Base-by-base conservation (phyloP, 2,888 invertebrate genomes). In the Trachelus stipa region DNA sequence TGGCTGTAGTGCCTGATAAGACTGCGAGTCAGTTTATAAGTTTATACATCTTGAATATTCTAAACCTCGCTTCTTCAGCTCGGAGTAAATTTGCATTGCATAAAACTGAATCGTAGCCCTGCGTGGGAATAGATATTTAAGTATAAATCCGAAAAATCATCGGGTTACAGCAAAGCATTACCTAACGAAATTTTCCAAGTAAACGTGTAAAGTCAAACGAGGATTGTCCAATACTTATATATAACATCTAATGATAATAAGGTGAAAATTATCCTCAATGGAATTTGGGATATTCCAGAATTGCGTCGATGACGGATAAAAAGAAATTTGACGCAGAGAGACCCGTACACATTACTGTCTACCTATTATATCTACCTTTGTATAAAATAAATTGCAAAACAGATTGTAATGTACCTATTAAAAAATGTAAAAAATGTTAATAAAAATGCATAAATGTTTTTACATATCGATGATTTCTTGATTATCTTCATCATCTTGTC, bases 361-460 rank as follows among this genome's bases (percentile, higher is more conserved):
- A 87, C 82, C 84, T 81, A 83, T 37, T 85, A 84, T 86, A 87
- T 87, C 83, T 84, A 89, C 83, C 86, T 88, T 90, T 90, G 89
- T 90, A 90, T 88, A 89, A 90, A 89, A 87, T 85, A 84, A 86
- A 85, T 87, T 87, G 82, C 83, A 87, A 87, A 84, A 83, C 85
- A 85, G 86, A 90, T 88, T 85, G 87, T 86, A 85, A 88, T 88
- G 87, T 89, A 88, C 89, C 85, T 88, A 88, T 86, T 87, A 84
- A 78, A 85, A 85, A 87, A 84, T 90, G 89, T 91, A 90, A 89
- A 88, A 90, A 90, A 88, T 91, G 90, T 90, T 91, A 89, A 91
- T 90, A 91, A 91, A 90, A 87, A 86, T 85, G 83, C 87, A 86
- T 89, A 89, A 90, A 90, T 90, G 90, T 91, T 91, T 91, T 90